phyloP scores from a whole-genome alignment of 2,888 invertebrate species.

The Sinotaia quadrata region DNA sequence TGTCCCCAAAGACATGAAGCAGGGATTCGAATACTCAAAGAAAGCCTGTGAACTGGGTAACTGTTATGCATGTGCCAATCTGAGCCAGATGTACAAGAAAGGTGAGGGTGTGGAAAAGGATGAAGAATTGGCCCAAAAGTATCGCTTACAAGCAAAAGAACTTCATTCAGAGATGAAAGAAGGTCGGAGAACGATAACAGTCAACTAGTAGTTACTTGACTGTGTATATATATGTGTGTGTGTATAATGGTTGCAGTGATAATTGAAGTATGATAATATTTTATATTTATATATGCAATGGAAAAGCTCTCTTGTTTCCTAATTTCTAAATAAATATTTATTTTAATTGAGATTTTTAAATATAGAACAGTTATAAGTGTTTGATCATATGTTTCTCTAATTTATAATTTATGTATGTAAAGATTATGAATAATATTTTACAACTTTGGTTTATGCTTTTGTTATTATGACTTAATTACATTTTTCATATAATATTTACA shows the following conservation, averaged over 20 bases:
- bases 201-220: conserved; percentile 5
- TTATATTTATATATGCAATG: too few relatives aligned
- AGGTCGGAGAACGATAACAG: conserved; percentile 7
- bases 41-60: conserved; percentile 87
- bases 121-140: conserved; percentile 81
- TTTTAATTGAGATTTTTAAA: too few relatives aligned
- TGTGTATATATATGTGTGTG: background rate
- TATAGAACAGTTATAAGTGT: too few relatives aligned
- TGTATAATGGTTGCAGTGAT: background rate
- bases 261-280: too few relatives aligned
- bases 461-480: too few relatives aligned
- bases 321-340: too few relatives aligned
- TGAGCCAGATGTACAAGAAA: conserved; percentile 82
- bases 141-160: conserved; percentile 81
- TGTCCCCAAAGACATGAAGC: conserved; percentile 77
- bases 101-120: conserved; percentile 83
- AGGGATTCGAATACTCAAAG: conserved; percentile 84
- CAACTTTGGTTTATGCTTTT: too few relatives aligned
- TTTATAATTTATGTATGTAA: too few relatives aligned
- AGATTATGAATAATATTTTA: too few relatives aligned
- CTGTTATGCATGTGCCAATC: conserved; percentile 89
- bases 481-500: too few relatives aligned
- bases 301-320: too few relatives aligned
- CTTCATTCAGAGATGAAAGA: conserved; percentile 11
- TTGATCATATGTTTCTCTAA: too few relatives aligned